Evolutionary conservation across 2,888 invertebrate genomes (phyloP).

Genomic region (Lithophane socia): DNA sequence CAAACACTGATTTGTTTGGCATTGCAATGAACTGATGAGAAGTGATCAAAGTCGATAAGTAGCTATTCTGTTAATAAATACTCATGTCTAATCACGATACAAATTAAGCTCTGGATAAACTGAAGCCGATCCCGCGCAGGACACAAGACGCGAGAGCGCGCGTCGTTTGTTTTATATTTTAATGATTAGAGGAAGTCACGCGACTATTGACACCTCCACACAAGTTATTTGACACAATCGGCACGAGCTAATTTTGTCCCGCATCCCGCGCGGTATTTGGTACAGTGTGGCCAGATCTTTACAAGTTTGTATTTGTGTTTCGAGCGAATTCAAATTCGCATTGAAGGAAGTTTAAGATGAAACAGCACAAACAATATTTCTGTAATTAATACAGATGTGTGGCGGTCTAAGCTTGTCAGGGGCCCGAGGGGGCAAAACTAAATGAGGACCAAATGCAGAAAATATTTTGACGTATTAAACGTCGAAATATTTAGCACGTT

Average conservation of each 20-base stretch:
- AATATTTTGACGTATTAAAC: too few relatives aligned
- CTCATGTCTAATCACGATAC: background rate
- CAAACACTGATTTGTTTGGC: background rate
- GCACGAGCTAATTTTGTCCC: too few relatives aligned
- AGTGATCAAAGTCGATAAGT: slow-evolving; percentile 27
- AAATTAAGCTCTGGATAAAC: background rate
- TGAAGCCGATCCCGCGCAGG: background rate
- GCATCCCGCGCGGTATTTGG: background rate
- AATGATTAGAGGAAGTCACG: background rate
- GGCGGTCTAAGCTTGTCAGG: too few relatives aligned
- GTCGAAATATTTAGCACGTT: too few relatives aligned
- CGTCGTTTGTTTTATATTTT: background rate
- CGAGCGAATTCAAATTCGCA: background rate
- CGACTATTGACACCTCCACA: background rate
- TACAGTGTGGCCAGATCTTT: background rate
- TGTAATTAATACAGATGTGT: background rate
- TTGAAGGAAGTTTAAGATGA: slow-evolving; percentile 14
- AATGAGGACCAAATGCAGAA: too few relatives aligned
- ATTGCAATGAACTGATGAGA: slow-evolving; percentile 25
- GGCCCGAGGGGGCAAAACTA: too few relatives aligned
- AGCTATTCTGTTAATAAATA: slow-evolving; percentile 19
- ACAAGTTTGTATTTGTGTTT: slow-evolving; percentile 17
- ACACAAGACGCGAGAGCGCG: background rate
- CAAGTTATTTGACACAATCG: background rate
- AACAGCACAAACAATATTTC: background rate